Percentiles rank a stretch among this genome's conserved stretches.
These are phyloP conservation scores for Poecilia wingei DNA, from an alignment of 2,797 vertebrate genomes.

Conservation along the genomic window DNA sequence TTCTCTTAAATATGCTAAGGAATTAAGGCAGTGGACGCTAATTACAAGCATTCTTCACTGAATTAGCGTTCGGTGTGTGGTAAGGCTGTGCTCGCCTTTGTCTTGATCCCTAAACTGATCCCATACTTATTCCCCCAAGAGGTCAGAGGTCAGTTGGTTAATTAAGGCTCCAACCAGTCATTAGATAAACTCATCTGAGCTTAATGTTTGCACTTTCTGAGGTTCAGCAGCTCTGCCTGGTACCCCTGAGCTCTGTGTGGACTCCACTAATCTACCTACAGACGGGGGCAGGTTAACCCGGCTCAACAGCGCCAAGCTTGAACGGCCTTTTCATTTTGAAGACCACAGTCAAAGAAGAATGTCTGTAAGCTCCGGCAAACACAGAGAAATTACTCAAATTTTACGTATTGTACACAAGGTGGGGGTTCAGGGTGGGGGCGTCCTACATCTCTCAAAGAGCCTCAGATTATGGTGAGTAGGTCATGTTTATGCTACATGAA, in stretches of 20 bases:
- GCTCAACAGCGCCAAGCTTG: constrained; percentile 87
- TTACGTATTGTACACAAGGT: constrained; percentile 80
- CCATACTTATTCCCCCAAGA: constrained; percentile 91
- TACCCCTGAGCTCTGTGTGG: constrained; percentile 87
- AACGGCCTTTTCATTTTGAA: constrained; percentile 87
- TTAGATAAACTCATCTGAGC: constrained; percentile 93
- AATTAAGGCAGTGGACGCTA: constrained; percentile 90
- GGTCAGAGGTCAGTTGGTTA: constrained; percentile 94
- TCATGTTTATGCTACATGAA: constrained; percentile 66
- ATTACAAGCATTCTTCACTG: constrained; percentile 97
- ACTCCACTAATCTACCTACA: constrained; percentile 89
- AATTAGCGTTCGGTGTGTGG: constrained; percentile 95
- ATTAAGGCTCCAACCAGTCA: constrained; percentile 91
- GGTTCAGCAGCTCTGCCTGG: constrained; percentile 90
- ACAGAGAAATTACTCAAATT: constrained; percentile 86
- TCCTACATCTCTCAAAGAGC: constrained; percentile 75
- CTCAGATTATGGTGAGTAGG: constrained; percentile 66
- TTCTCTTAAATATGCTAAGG: constrained; percentile 85
- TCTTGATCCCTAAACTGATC: constrained; percentile 95
- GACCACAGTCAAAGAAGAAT: constrained; percentile 92
- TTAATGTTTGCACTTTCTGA: constrained; percentile 91
- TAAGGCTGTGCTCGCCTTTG: constrained; percentile 88
- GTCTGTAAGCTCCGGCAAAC: constrained; percentile 89
- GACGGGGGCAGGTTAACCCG: constrained; percentile 86
- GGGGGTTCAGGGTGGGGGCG: constrained; percentile 49